Evolutionary conservation across 2,888 invertebrate genomes (phyloP), one percentile per base, ranked within the genome.

Genomic region (Tethea ocularis): DNA sequence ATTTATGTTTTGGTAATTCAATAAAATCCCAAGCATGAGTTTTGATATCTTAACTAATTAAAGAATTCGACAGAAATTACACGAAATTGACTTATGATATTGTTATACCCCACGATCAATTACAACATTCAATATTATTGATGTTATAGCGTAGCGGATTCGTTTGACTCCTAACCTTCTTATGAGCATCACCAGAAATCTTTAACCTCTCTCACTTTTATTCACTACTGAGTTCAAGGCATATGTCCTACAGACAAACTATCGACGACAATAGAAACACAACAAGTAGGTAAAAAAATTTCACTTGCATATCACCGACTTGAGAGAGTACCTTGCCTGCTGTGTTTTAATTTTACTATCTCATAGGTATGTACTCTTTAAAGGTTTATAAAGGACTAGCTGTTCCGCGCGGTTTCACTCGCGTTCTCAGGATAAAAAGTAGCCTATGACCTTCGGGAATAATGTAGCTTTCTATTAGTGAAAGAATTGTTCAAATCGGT

Each of bases 151-250:
- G 80, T 74, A 84, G 80, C 88, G 72, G 87, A 91, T 89, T 84
- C 83, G 78, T 88, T 91, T 91, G 89, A 89, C 90, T 89, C 82
- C 86, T 89, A 89, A 90, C 90, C 91, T 89, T 77, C 72, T 58
- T 65, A 69, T 68, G 58, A 62, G 64, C 62, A 72, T 74, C 68
- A 67, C 88, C 86, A 87, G 61, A 59, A 17, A 73, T 68, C 20
- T 22, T n/a, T 62, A 77, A 77, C 52, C 79, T 71, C 61, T 71
- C 60, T 51, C 61, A 62, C 63, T 60, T 51, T 24, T 23, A 26
- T 17, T 56, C 5, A 1, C 20, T 55, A 46, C 20, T 29, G 57
- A 13, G 23, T 26, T 59, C 13, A 56, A 59, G 38, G n/a, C 2
- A 38, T n/a, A 38, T 20, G 0, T 8, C 20, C 20, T 46, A 20